Evolutionary conservation across 2,888 invertebrate genomes (phyloP), one percentile per base, ranked within the genome.

Genomic region (Cheilosia impressa): DNA sequence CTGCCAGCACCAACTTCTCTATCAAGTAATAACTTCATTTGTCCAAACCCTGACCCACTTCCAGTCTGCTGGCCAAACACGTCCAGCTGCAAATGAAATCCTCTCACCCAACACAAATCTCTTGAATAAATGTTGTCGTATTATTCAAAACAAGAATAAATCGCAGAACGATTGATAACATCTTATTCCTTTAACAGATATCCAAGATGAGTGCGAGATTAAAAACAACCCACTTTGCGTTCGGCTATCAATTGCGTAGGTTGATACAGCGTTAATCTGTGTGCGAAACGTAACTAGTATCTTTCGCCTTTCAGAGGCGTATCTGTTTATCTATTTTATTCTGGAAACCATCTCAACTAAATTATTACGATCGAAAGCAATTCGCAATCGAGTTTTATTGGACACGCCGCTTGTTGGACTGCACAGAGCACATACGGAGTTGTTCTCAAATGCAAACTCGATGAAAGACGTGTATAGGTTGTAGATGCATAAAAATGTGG

Each of bases 321-420:
- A 34, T 57, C 45, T 57, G 19, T 57, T 41, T 57, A 57, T 69
- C 57, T 19, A 34, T 27, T 53, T 38, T 47, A 47, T 38, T 50
- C 58, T 27, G 24, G 19, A 66, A 58, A 41, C 47, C 9, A 58
- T 68, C 66, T 68, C 50, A 60, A 58, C 41, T 57, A 58, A 45
- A 63, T 78, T 41, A 52, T 52, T 78, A 41, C 43, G 17, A 72
- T 79, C 50, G 57, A 57, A 34, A 57, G 71, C 55, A 71, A 69
- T 78, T 63, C 45, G 43, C 52, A 65, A 34, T 79, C 58, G 34
- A 66, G 65, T 78, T 55, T 38, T 63, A 27, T 50, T 38, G 55
- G 31, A 13, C 57, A 55, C 34, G 22, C 55, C 22, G 22, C 55
- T 68, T 60, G 58, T 41, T 60, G 17, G 19, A n/a, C n/a, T 71